These are phyloP conservation scores for Neostethus bicornis DNA, from an alignment of 2,797 vertebrate genomes.

Conservation along the genomic window DNA sequence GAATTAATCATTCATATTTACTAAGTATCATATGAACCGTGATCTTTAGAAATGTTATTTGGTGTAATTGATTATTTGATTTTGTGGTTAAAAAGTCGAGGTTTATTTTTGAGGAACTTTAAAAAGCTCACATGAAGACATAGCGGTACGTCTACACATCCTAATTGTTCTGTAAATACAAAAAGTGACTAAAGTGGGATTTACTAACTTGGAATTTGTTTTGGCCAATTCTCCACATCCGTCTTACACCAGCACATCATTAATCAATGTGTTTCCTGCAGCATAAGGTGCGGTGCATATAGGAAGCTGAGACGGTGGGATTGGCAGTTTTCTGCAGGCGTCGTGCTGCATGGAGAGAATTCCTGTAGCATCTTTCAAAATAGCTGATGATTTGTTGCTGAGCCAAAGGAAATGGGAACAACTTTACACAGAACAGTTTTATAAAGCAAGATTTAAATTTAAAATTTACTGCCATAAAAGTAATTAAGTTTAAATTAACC, in stretches of 20 bases:
- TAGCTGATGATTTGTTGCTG: slow-evolving; percentile 56
- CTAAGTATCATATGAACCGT: slow-evolving; percentile 30
- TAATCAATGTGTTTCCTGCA: slow-evolving; percentile 55
- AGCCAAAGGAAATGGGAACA: slow-evolving; percentile 38
- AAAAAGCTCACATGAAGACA: background rate
- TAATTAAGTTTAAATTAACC: too few species aligned
- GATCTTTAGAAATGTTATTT: background rate
- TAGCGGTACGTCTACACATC: background rate
- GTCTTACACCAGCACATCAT: slow-evolving; percentile 23
- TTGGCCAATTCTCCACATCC: slow-evolving; percentile 16
- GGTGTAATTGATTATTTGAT: background rate
- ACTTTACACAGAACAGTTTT: slow-evolving; percentile 25
- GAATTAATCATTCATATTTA: slow-evolving; percentile 41
- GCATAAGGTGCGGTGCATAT: slow-evolving; percentile 50
- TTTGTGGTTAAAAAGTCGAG: too few species aligned
- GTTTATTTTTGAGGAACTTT: too few species aligned
- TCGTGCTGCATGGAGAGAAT: slow-evolving; percentile 62
- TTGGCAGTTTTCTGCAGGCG: slow-evolving; percentile 49
- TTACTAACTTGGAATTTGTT: background rate
- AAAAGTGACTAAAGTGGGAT: slow-evolving; percentile 1
- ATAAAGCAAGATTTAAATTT: too few species aligned
- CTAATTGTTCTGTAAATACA: background rate
- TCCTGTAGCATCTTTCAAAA: slow-evolving; percentile 60
- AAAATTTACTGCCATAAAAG: too few species aligned
- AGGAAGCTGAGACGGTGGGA: slow-evolving; percentile 39